Evolutionary conservation across 2,113 vertebrate species (phyloP), one percentile per base, ranked within the genome.

Genomic region (Cettia cetti): DNA sequence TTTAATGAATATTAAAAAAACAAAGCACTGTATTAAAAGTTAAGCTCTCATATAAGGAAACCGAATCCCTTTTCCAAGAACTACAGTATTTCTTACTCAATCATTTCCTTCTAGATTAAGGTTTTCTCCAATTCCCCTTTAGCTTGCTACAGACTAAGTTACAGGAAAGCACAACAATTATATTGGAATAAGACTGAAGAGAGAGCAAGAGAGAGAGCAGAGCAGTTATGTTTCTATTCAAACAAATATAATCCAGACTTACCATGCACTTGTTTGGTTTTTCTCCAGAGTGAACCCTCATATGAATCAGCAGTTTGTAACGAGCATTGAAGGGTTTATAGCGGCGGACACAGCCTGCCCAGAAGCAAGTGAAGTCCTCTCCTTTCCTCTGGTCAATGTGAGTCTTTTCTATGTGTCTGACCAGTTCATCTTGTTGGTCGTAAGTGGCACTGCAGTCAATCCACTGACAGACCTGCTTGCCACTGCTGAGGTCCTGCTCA

Each of bases 191-290:
- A 89, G 72, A 81, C 0, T 53, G 77, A 91, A 77, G 52, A 87
- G 47, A 68, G 44, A 89, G 79, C 85, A 84, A 71, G 49, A 47
- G 75, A 70, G 50, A 78, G 53, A 96, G 71, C 44, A 83, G 65
- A 90, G 83, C 49, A 80, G 45, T 56, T 26, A 61, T 60, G 69
- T 85, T 95, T 96, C 92, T 86, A 57, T 70, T 94, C 83, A 96
- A 95, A 97, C 88, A 97, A 96, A 96, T 95, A 77, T 70, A 95
- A 92, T 96, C 90, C 93, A 95, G 88, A 99, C 99, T 99, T 97
- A 99, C 99, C 99, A 99, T 99, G 68, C 99, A 99, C 96, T 99
- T 99, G 98, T 99, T 99, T 68, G 99, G 99, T 97, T 99, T 99
- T 97, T 99, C 99, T 69, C 99, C 99, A 6, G 99, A 99, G 97